phyloP scores from a whole-genome alignment of 2,888 invertebrate genomes.

The Xylocampa areola region DNA sequence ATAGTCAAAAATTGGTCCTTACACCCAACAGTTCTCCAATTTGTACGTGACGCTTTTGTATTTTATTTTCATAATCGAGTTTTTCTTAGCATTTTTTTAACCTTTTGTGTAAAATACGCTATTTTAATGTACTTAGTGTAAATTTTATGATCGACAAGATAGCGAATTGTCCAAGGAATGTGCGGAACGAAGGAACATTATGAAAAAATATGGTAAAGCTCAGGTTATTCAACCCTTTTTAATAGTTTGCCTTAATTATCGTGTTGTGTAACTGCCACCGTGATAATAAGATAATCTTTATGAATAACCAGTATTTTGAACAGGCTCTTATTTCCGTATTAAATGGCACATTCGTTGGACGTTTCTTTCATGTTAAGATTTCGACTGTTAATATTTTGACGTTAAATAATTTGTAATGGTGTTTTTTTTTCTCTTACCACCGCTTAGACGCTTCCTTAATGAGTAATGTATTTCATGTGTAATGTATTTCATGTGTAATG shows the following conservation, averaged over 20 bases:
- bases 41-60: conserved; percentile 77
- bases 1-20: conserved; percentile 39
- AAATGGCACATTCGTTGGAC: conserved; percentile 33
- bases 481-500: conserved; percentile 48
- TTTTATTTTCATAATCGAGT: conserved; percentile 68
- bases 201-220: too few relatives aligned
- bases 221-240: too few relatives aligned
- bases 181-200: conserved; percentile 10
- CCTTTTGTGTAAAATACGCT: conserved; percentile 58
- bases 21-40: conserved; percentile 50
- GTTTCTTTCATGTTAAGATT: conserved; percentile 40
- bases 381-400: conserved; percentile 67
- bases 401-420: conserved; percentile 73
- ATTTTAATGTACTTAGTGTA: conserved; percentile 66
- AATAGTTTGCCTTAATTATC: too few relatives aligned
- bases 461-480: conserved; percentile 60
- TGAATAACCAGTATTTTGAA: too few relatives aligned
- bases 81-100: conserved; percentile 66
- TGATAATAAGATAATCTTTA: neutral
- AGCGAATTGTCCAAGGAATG: conserved; percentile 35
- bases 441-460: conserved; percentile 73
- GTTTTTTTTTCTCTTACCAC: conserved; percentile 67
- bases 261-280: too few relatives aligned
- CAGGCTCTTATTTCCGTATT: neutral
- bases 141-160: conserved; percentile 51